These are phyloP conservation scores for Listrodromus nycthemerus DNA, from an alignment of 2,888 invertebrate genomes.

Conservation along the genomic window DNA sequence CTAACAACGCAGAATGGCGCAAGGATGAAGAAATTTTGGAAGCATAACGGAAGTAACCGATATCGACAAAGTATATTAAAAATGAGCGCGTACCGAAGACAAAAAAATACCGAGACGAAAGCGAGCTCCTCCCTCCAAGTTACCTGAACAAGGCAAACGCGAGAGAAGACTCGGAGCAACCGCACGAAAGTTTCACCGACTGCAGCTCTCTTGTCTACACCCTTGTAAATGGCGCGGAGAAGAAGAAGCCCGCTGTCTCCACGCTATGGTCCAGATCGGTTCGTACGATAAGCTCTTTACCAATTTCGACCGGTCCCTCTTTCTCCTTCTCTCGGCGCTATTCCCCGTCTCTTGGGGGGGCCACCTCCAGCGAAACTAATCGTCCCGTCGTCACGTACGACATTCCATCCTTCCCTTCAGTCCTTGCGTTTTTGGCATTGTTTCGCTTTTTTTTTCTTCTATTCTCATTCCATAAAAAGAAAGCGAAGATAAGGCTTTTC, in stretches of 20 bases:
- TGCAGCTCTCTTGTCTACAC: conserved; percentile 67
- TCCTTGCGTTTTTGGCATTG: conserved; percentile 61
- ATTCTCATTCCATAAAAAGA: not conserved
- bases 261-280: conserved; percentile 65
- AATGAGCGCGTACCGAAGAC: not conserved
- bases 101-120: conserved; percentile 14
- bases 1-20: no score
- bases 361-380: conserved; percentile 76
- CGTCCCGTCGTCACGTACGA: conserved; percentile 71
- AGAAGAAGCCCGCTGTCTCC: conserved; percentile 46
- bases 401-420: conserved; percentile 63
- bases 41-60: no score
- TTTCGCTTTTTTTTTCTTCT: conserved; percentile 34
- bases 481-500: not conserved
- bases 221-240: conserved; percentile 70
- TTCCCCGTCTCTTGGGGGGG: conserved; percentile 45
- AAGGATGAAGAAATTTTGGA: not conserved
- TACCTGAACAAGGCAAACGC: conserved; percentile 20
- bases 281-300: conserved; percentile 65
- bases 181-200: conserved; percentile 38
- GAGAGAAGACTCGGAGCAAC: conserved; percentile 8
- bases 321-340: conserved; percentile 45
- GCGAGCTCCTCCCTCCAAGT: conserved; percentile 32
- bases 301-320: conserved; percentile 68
- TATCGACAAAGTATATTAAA: not conserved